phyloP scores from a whole-genome alignment of 2,113 vertebrate species.

The Pteropus alecto region DNA sequence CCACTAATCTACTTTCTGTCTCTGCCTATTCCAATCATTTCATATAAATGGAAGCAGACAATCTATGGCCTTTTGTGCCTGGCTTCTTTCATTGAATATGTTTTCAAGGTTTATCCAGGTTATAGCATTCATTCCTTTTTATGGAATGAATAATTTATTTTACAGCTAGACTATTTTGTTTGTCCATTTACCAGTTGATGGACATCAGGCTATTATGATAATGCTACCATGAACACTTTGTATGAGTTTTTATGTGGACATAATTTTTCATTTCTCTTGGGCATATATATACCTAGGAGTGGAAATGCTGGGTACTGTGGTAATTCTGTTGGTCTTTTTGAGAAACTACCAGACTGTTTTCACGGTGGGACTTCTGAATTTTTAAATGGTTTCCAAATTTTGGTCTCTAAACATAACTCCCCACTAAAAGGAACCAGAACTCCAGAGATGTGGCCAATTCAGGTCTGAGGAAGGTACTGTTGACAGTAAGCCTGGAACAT shows the following conservation, averaged over 20 bases:
- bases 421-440: background rate
- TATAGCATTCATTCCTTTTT: background rate
- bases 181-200: background rate
- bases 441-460: background rate
- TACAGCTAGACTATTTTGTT: background rate
- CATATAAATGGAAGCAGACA: background rate
- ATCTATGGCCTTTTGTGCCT: background rate
- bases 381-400: background rate
- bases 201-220: background rate
- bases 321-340: background rate
- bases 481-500: background rate
- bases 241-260: no score
- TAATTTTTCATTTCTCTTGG: background rate
- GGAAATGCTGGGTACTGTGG: background rate
- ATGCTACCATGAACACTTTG: background rate
- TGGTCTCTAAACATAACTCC: background rate
- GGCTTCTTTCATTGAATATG: background rate
- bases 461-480: background rate
- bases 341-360: background rate
- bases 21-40: background rate
- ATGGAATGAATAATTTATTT: background rate
- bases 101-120: background rate
- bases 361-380: background rate
- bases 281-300: background rate
- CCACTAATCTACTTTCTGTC: background rate